Evolutionary conservation across 2,888 invertebrate species (phyloP), one percentile per base, ranked within the genome.

Genomic region (Sinhomidia bicolor): DNA sequence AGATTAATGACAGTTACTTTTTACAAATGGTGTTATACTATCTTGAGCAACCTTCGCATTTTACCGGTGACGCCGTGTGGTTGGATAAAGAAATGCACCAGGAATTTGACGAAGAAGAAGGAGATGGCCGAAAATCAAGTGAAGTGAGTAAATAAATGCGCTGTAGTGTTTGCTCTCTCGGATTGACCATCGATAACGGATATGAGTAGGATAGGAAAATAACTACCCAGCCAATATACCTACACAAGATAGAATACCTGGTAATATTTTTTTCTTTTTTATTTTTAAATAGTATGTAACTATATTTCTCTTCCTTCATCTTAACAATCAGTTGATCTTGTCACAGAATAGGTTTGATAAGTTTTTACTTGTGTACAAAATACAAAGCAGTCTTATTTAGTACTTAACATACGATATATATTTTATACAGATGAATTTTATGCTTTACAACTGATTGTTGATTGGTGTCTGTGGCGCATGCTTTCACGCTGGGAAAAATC

Each of bases 11-110:
- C 32, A 10, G 80, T 20, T 90, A 87, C 47, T 90, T 91, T 74
- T 93, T 97, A 20, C 95, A 96, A 76, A 93, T 97, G 41, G 95
- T 95, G 80, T 92, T 96, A 65, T 97, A 97, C 93, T 94, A 95
- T 85, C 95, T 97, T 26, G 97, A 97, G 93, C 95, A 95, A 91
- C 95, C 95, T 92, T 95, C 95, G 93, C 95, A 96, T 93, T 97
- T 97, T 92, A 96, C 95, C 14, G 96, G 96, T 0, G 96, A 96
- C 92, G 97, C 96, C 0, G 94, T 97, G 57, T 97, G 96, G 96
- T 60, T 32, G 41, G 71, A 71, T 9, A 47, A 68, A 36, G 71
- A 7, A 7, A 17, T 0, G 1, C 71, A 17, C 6, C 54, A 20
- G 17, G 71, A 83, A 81, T 20, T 44, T 20, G 65, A 82, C 17